Evolutionary conservation across 1,140 invertebrate genomes (phyloP).

Genomic region (Diorhabda elongata): DNA sequence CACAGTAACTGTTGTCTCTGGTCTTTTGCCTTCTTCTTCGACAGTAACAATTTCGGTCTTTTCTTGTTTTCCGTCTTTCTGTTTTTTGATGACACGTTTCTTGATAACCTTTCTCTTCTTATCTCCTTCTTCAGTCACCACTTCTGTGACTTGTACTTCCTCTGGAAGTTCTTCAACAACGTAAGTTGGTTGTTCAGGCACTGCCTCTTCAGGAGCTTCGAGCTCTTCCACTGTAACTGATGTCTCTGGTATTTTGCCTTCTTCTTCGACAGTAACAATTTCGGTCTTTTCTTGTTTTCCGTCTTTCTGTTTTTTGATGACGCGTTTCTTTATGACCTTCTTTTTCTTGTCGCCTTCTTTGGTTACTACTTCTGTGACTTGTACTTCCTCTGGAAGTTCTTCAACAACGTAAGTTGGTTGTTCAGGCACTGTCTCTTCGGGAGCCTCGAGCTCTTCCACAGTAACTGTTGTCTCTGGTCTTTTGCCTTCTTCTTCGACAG

Average conservation of each 20-base stretch:
- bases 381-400: conserved; percentile 40
- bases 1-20: conserved; percentile 34
- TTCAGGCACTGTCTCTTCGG: conserved; percentile 41
- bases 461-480: conserved; percentile 37
- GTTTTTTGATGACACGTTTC: conserved; percentile 30
- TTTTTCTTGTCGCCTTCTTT: conserved; percentile 31
- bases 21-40: conserved; percentile 42
- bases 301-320: conserved; percentile 43
- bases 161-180: conserved; percentile 30
- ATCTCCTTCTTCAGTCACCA: conserved; percentile 31
- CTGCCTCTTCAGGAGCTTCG: conserved; percentile 28
- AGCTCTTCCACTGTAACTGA: conserved; percentile 36
- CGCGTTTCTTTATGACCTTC: conserved; percentile 43
- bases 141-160: conserved; percentile 29
- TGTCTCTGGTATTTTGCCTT: conserved; percentile 35
- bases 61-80: conserved; percentile 41
- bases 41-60: conserved; percentile 42
- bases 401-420: conserved; percentile 35
- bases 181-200: conserved; percentile 29
- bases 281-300: conserved; percentile 43
- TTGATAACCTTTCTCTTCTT: conserved; percentile 34
- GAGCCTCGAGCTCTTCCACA: conserved; percentile 46
- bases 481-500: conserved; percentile 42
- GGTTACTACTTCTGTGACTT: conserved; percentile 22
- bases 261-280: conserved; percentile 43